Evolutionary conservation across 2,113 vertebrate species (phyloP).

Genomic region (Pitta sordida): DNA sequence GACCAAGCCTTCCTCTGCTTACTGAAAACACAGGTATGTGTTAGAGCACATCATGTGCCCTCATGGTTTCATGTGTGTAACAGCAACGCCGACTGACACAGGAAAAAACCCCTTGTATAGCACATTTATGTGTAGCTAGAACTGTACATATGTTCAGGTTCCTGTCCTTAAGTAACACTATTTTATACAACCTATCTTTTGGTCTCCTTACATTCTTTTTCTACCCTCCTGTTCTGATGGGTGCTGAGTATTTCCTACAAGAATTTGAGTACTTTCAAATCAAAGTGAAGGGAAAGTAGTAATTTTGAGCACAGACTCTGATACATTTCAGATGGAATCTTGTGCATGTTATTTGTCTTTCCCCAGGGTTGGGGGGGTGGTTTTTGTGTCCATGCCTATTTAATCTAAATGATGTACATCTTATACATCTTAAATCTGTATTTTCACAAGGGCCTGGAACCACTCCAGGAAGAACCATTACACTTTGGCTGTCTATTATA

Average conservation of each 20-base stretch:
- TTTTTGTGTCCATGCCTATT: neutral
- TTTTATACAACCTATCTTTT: neutral
- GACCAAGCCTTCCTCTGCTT: neutral
- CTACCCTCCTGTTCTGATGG: neutral
- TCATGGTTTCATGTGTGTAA: neutral
- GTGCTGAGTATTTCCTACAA: neutral
- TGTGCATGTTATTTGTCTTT: neutral
- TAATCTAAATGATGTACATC: neutral
- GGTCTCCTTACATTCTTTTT: neutral
- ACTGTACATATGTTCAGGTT: neutral
- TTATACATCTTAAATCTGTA: neutral
- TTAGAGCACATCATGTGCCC: neutral
- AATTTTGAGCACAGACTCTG: neutral
- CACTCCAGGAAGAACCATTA: neutral
- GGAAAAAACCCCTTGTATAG: fast-evolving
- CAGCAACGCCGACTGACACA: neutral
- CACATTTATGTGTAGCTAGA: neutral
- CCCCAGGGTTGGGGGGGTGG: neutral
- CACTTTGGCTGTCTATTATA: neutral
- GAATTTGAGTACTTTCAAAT: neutral
- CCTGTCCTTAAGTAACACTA: neutral
- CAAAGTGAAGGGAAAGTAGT: neutral
- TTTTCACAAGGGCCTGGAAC: neutral
- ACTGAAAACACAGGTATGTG: neutral
- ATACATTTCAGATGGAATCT: neutral